Base-by-base conservation (phyloP, 2,888 invertebrate genomes). In the Leptopterna dolabrata region DNA sequence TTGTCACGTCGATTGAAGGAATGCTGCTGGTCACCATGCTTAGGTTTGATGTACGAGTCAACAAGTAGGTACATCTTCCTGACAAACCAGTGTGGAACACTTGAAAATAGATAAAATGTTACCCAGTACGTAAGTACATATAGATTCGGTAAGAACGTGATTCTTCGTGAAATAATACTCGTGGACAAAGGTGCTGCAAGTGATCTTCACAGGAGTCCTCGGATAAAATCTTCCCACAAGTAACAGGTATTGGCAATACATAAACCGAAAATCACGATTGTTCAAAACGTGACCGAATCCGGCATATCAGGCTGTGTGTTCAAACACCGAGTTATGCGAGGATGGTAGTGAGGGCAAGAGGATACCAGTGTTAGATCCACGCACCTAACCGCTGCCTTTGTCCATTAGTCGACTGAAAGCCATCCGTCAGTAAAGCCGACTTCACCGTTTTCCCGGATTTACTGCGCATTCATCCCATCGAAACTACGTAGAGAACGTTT, bases 361-460 rank as follows among this genome's bases (percentile, higher is more conserved):
- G n/a, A 24, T 24, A 70, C 6, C 7, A 29, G 11, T 19, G 70
- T 24, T 7, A 19, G 70, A 70, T 43, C 45, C 45, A 78, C 78
- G 78, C 78, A 78, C 78, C 78, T 78, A 43, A 16, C 11, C 51
- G 55, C 13, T 55, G 30, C 55, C 81, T 24, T 81, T 81, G 81
- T 81, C 81, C 55, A 81, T 81, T 81, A 55, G 81, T 55, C 30
- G 81, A 85, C 73, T 85, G 85, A 85, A 85, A 85, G 85, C 29
- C 29, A 27, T 41, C 63, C 82, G 16, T 24, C 51, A 13, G 29
- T n/a, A 24, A 7, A 7, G 36, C 36, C 7, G 7, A n/a, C 16
- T 76, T 41, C 76, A 13, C 41, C 45, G 51, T 14, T 16, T 51
- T 19, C 63, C 30, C 76, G 73, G 73, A 85, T 85, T 85, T 85